Evolutionary conservation across 2,113 vertebrate species (phyloP).

Genomic region (Ardeotis arabs): DNA sequence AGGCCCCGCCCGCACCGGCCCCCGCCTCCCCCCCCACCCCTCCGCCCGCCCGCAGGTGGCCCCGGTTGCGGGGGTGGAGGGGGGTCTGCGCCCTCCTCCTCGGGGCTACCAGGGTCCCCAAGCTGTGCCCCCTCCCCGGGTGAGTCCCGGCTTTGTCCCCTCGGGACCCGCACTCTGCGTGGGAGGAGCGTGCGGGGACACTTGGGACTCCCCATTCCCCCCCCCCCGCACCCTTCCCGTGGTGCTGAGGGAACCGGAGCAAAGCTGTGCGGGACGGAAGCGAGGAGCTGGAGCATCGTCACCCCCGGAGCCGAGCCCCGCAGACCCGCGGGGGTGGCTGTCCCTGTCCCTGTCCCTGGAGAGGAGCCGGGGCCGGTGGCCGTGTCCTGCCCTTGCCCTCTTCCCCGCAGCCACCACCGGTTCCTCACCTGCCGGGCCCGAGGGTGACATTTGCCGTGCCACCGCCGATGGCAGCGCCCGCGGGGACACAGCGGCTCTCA

Average conservation of each 20-base stretch:
- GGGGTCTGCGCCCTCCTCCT: too few relatives aligned
- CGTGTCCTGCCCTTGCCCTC: neutral
- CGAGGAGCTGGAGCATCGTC: neutral
- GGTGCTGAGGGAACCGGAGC: neutral
- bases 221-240: too few relatives aligned
- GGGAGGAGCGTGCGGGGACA: neutral
- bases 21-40: too few relatives aligned
- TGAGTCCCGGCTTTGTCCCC: neutral
- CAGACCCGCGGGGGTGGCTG: neutral
- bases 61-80: neutral
- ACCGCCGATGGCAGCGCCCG: neutral
- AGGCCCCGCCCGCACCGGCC: neutral
- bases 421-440: rapidly evolving
- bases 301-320: neutral
- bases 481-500: neutral
- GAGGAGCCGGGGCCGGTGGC: neutral
- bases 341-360: neutral
- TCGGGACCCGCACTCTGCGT: neutral
- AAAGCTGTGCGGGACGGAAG: neutral
- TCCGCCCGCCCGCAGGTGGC: neutral
- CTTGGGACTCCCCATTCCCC: neutral
- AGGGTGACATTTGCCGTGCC: neutral
- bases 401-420: neutral
- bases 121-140: neutral
- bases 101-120: neutral